These are phyloP conservation scores for Varanus salvator DNA, from an alignment of 2,113 vertebrate species.

Conservation along the genomic window DNA sequence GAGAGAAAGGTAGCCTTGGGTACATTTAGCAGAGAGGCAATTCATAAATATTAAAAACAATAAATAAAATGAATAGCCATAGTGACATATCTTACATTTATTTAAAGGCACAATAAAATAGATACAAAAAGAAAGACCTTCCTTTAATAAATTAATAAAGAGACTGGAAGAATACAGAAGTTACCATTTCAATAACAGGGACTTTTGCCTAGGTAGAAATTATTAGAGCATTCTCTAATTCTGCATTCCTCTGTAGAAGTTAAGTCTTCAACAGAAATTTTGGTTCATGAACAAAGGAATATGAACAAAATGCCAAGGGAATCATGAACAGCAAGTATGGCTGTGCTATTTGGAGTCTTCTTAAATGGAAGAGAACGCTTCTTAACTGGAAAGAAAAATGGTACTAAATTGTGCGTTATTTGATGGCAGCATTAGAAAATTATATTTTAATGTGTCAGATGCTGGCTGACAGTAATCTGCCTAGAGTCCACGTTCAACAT, in stretches of 20 bases:
- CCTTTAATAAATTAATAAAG: not conserved
- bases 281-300: not conserved
- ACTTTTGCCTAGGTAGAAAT: not conserved
- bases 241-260: not conserved
- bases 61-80: slow-evolving; percentile 24
- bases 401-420: not conserved
- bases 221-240: accelerated
- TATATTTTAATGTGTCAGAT: not conserved
- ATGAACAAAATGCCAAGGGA: not conserved
- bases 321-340: not conserved
- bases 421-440: slow-evolving; percentile 32
- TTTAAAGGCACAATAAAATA: slow-evolving; percentile 21
- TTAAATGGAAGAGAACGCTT: not conserved
- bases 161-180: not conserved
- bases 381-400: not conserved
- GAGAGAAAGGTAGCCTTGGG: slow-evolving; percentile 18
- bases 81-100: not conserved
- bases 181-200: not conserved
- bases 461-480: not conserved
- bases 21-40: not conserved
- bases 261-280: not conserved
- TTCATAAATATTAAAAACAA: slow-evolving; percentile 33
- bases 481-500: not conserved
- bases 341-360: not conserved
- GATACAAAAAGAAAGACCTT: not conserved